Base-by-base conservation (phyloP, 2,888 invertebrate species). In the Phrixothrix hirtus region DNA sequence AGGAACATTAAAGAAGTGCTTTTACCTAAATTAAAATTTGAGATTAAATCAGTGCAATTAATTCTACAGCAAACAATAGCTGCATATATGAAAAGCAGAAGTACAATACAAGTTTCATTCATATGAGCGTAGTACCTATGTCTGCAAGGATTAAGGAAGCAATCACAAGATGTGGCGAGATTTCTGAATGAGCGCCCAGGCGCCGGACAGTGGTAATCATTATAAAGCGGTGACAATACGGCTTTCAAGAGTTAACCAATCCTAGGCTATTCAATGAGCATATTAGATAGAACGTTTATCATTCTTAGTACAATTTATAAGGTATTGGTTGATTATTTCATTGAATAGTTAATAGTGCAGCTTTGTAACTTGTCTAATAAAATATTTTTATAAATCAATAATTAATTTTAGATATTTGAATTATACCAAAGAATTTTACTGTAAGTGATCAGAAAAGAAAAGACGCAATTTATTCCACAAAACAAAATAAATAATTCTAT, bases 241-340 rank as follows among this genome's bases (percentile, higher is more conserved):
- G 54, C 57, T 59, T 60, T 57, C 58, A 57, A 37, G 57, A 60
- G 59, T 59, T 60, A 60, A 60, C 60, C 55, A 58, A 51, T 55
- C 61, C 60, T 51, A 52, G 54, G 58, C 59, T 52, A 63, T 63
- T 61, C 60, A 59, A 43, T 50, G 55, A 60, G 60, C 60, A 63
- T 63, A 63, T 63, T 63, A 62, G 60, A 62, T 57, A 56, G 60
- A 46, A 59, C 58, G 59, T 61, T 58, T 59, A 61, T 63, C 61
- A 61, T 59, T 59, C 55, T 45, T 45, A 32, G 29, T 53, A 52
- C 60, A 56, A 62, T 61, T 62, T 62, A 62, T 61, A 62, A 59
- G 58, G 57, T 59, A 59, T 60, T 59, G 61, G 58, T 58, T 59
- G 55, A 61, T 60, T 62, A 62, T 62, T 62, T 60, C 51, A 41